A percentile compares a stretch with the other conserved stretches of the same genome.
Conservation (phyloP, 2,113 vertebrate genomes). For the Chunga burmeisteri region DNA sequence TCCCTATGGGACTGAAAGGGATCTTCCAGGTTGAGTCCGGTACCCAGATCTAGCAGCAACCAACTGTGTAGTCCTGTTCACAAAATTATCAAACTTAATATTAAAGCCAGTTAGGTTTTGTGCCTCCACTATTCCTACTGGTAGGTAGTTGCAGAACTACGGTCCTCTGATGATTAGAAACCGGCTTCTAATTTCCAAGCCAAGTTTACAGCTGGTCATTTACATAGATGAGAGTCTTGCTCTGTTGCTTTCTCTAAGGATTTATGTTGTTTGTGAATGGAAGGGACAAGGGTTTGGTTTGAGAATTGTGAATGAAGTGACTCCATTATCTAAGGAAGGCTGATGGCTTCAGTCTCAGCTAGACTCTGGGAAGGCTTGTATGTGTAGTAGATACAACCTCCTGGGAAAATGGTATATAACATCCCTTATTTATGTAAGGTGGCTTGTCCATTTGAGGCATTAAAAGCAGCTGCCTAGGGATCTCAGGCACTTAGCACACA, state of each 20-base stretch:
- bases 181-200: not conserved
- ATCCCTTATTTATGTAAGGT: not conserved
- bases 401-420: not conserved
- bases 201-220: not conserved
- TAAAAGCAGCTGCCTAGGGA: not conserved
- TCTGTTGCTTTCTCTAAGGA: not conserved
- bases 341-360: not conserved
- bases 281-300: not conserved
- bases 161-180: not conserved
- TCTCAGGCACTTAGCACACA: not conserved
- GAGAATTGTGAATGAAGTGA: not conserved
- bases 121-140: not conserved
- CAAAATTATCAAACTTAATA: not conserved
- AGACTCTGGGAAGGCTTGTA: not conserved
- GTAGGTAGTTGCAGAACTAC: not conserved
- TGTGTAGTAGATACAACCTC: not conserved
- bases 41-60: not conserved
- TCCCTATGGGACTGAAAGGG: not conserved
- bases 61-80: not conserved
- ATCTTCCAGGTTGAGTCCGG: not conserved
- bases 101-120: not conserved
- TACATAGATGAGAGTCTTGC: not conserved
- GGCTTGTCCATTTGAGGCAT: not conserved
- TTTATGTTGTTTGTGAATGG: not conserved
- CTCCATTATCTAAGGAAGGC: not conserved